phyloP scores from a whole-genome alignment of 2,113 vertebrate genomes.

The Gasterosteus aculeatus region DNA sequence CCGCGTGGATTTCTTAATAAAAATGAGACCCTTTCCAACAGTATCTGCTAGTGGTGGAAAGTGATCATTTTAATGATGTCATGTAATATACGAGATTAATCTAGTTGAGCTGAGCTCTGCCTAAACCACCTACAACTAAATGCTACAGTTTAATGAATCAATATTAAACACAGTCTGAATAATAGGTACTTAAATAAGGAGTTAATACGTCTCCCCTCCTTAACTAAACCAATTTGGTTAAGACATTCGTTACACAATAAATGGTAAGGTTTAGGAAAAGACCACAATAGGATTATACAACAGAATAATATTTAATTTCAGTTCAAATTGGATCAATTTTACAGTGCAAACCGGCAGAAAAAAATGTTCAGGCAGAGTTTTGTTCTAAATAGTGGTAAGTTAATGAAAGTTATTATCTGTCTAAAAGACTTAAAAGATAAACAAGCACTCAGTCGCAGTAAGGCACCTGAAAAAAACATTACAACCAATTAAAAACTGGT shows the following conservation, averaged over 20 bases:
- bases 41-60: too few species aligned
- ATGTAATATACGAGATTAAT: neutral
- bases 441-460: constrained; percentile 43
- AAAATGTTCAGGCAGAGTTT: constrained; percentile 12
- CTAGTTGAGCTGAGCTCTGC: neutral
- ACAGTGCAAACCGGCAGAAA: constrained; percentile 53
- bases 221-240: neutral
- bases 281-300: constrained; percentile 30
- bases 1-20: constrained; percentile 1
- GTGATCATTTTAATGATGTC: neutral
- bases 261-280: constrained; percentile 2
- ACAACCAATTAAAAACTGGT: constrained; percentile 47
- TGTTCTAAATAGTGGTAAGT: constrained; percentile 39
- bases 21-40: neutral
- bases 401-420: constrained; percentile 18
- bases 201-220: neutral
- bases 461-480: constrained; percentile 62
- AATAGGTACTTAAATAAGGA: neutral
- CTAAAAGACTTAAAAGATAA: constrained; percentile 26
- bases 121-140: neutral
- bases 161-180: too few species aligned
- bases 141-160: neutral
- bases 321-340: constrained; percentile 43
- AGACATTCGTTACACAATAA: neutral
- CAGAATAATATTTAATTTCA: constrained; percentile 56